These are phyloP conservation scores for Capreolus pygargus DNA, from an alignment of 2,113 vertebrate genomes.

Conservation along the genomic window DNA sequence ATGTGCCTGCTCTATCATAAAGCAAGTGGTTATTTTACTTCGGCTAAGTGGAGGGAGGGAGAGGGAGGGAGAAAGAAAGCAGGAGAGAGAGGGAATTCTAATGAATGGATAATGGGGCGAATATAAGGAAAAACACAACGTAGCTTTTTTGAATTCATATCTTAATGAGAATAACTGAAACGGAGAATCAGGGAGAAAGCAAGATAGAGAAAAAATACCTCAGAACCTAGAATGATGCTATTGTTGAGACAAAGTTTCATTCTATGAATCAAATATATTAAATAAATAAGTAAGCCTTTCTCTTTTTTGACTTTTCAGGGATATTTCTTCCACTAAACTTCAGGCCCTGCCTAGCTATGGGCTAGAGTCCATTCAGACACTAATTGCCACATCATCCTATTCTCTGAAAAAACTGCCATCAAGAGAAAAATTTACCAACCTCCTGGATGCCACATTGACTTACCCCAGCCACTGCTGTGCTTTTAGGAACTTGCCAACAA, in stretches of 20 bases:
- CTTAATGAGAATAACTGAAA: not conserved
- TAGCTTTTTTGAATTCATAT: not conserved
- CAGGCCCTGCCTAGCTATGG: constrained; percentile 87
- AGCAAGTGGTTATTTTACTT: constrained; percentile 4
- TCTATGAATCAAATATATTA: not conserved
- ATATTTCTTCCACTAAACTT: constrained; percentile 90
- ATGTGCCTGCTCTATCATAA: not conserved
- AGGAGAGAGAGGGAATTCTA: not conserved
- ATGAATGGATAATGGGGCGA: not conserved
- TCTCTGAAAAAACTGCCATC: constrained; percentile 90
- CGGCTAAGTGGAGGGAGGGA: not conserved
- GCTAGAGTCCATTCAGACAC: constrained; percentile 84
- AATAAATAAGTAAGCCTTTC: constrained; percentile 33
- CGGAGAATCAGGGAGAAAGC: not conserved
- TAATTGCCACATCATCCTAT: constrained; percentile 86
- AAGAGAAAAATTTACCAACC: constrained; percentile 85
- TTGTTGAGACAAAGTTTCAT: not conserved
- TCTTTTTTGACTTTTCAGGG: constrained; percentile 79
- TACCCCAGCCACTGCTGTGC: constrained; percentile 97
- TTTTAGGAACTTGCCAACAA: constrained; percentile 84
- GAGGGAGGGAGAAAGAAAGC: not conserved
- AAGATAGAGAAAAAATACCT: constrained; percentile 4
- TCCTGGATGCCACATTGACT: constrained; percentile 88
- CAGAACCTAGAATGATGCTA: not conserved
- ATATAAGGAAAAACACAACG: not conserved